phyloP scores from a whole-genome alignment of 2,888 invertebrate genomes.

The Augiades crinisus region DNA sequence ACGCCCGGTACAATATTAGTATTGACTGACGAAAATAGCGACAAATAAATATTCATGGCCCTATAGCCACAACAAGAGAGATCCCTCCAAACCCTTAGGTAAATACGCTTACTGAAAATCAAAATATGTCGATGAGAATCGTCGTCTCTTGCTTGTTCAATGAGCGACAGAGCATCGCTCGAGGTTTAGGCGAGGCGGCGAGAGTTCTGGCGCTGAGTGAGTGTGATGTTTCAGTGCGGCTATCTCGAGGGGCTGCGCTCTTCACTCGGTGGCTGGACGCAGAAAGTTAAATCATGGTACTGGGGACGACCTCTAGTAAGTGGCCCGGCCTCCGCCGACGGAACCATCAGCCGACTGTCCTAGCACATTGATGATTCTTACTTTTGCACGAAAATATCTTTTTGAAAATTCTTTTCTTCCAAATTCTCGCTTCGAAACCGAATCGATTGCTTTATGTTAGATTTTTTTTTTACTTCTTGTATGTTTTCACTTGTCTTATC shows the following conservation, averaged over 20 bases:
- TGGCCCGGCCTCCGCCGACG: slow-evolving; percentile 78
- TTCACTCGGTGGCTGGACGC: slow-evolving; percentile 97
- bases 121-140: background rate
- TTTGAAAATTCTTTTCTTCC: slow-evolving; percentile 47
- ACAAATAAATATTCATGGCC: background rate
- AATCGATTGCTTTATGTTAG: slow-evolving; percentile 75
- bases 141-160: slow-evolving; percentile 1
- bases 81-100: background rate
- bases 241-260: slow-evolving; percentile 96
- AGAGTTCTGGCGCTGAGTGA: slow-evolving; percentile 71
- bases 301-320: slow-evolving; percentile 98
- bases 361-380: slow-evolving; percentile 76
- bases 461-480: slow-evolving; percentile 52
- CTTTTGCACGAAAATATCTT: slow-evolving; percentile 70
- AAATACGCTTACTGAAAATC: background rate
- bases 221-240: slow-evolving; percentile 90
- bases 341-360: slow-evolving; percentile 69
- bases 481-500: slow-evolving; percentile 67
- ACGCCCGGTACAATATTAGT: background rate
- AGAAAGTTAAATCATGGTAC: slow-evolving; percentile 98
- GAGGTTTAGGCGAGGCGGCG: slow-evolving; percentile 35
- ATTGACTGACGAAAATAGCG: background rate
- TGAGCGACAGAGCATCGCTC: slow-evolving; percentile 8
- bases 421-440: slow-evolving; percentile 70
- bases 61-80: no score